Evolutionary conservation across 2,888 invertebrate genomes (phyloP).

Genomic region (Sinohyriopsis cumingii): DNA sequence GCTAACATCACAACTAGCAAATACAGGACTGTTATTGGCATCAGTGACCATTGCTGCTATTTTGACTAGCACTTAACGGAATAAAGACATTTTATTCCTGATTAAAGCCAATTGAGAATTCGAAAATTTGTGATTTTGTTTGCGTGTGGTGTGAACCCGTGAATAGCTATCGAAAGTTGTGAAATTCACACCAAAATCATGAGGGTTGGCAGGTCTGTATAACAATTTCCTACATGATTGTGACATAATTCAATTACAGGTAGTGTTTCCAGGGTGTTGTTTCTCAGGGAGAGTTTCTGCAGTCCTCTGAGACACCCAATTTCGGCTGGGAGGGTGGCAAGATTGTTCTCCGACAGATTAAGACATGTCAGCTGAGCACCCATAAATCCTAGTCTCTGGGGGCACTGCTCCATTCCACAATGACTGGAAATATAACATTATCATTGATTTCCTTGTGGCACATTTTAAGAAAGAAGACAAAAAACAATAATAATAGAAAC

Average conservation of each 20-base stretch:
- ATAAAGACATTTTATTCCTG: too few species aligned
- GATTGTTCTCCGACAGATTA: constrained; percentile 47
- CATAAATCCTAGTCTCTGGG: constrained; percentile 50
- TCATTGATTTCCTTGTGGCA: neutral
- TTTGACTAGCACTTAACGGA: too few species aligned
- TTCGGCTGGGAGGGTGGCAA: constrained; percentile 44
- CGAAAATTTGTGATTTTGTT: too few species aligned
- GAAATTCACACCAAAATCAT: too few species aligned
- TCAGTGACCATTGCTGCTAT: too few species aligned
- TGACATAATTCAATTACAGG: constrained; percentile 34
- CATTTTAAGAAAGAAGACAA: constrained; percentile 1
- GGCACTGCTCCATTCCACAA: constrained; percentile 38
- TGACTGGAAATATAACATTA: constrained; percentile 28
- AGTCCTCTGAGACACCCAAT: constrained; percentile 53
- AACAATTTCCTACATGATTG: too few species aligned
- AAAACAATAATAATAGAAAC: neutral
- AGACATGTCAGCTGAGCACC: constrained; percentile 52
- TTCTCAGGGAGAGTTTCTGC: constrained; percentile 38
- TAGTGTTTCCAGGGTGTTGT: constrained; percentile 38
- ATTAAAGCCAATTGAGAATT: too few species aligned
- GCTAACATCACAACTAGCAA: too few species aligned
- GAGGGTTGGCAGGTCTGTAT: too few species aligned
- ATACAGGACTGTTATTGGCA: too few species aligned
- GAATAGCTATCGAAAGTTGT: too few species aligned
- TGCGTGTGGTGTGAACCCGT: too few species aligned